Conservation (phyloP, 1,140 invertebrate genomes). For the Danaus melanippus region DNA sequence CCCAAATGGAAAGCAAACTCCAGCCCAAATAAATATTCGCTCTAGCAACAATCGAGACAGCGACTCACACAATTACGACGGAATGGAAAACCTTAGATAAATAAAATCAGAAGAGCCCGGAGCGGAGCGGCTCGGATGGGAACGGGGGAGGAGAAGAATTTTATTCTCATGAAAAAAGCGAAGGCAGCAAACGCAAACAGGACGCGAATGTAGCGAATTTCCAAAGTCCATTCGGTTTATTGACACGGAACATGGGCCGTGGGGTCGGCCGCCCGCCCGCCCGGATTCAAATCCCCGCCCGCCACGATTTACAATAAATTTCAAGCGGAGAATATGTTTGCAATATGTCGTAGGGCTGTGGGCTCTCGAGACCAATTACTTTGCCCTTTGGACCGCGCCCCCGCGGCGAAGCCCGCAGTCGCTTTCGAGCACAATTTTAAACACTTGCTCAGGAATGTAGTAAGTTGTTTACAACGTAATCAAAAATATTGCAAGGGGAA, state of each 20-base stretch:
- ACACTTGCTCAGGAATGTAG: slow-evolving; percentile 51
- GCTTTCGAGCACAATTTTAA: slow-evolving; percentile 51
- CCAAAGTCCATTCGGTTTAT: slow-evolving; percentile 65
- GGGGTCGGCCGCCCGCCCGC: slow-evolving; percentile 25
- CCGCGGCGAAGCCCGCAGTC: slow-evolving; percentile 20
- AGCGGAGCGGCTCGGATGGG: slow-evolving; percentile 18
- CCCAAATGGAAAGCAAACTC: slow-evolving; percentile 54
- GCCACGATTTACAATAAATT: slow-evolving; percentile 67
- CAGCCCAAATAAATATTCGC: slow-evolving; percentile 68
- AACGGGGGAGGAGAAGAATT: slow-evolving; percentile 14
- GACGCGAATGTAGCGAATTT: slow-evolving; percentile 62
- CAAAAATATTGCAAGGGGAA: slow-evolving; percentile 26
- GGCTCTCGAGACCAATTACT: slow-evolving; percentile 37
- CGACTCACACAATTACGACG: slow-evolving; percentile 64
- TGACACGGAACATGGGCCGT: slow-evolving; percentile 36
- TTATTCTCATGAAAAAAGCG: slow-evolving; percentile 51
- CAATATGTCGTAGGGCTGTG: slow-evolving; percentile 53
- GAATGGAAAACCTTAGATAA: slow-evolving; percentile 68
- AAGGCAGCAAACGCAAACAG: slow-evolving; percentile 61
- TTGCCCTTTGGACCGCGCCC: slow-evolving; percentile 34
- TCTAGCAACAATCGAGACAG: slow-evolving; percentile 61
- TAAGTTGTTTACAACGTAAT: slow-evolving; percentile 59
- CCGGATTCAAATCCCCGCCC: slow-evolving; percentile 55
- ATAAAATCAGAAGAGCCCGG: slow-evolving; percentile 59
- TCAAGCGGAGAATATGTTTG: slow-evolving; percentile 67